These are phyloP conservation scores for Folsomia manolachei DNA, from an alignment of 2,888 invertebrate genomes.

Conservation along the genomic window DNA sequence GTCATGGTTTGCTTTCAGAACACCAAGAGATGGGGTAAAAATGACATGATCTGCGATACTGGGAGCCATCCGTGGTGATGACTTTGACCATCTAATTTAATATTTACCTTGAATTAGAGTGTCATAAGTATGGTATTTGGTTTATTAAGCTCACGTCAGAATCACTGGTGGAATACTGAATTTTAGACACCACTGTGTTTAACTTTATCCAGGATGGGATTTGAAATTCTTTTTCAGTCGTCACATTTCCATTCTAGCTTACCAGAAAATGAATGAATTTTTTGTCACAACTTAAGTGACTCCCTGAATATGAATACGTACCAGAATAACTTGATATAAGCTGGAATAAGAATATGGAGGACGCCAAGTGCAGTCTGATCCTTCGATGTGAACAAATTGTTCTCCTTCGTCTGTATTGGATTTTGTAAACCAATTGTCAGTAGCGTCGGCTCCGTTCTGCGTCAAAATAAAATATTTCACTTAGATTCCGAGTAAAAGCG, in stretches of 20 bases:
- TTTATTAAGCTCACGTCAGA: not conserved
- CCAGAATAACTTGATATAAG: not conserved
- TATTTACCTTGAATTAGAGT: too few species aligned
- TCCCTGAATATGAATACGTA: too few species aligned
- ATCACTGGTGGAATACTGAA: not conserved
- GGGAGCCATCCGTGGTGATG: not conserved
- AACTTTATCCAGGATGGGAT: not conserved
- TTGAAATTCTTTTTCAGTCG: not conserved
- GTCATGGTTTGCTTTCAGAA: not conserved
- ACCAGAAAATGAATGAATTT: not conserved
- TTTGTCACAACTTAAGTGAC: not conserved
- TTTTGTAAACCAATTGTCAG: too few species aligned
- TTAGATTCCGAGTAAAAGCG: too few species aligned
- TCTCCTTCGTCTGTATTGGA: not conserved
- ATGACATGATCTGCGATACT: not conserved
- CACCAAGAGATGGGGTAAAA: constrained; percentile 4
- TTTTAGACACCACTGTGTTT: not conserved
- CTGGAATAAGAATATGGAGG: not conserved
- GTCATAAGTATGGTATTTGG: not conserved
- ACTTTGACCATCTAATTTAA: not conserved
- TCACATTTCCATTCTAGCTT: not conserved
- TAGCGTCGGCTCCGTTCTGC: too few species aligned
- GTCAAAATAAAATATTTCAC: too few species aligned
- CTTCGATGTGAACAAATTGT: not conserved
- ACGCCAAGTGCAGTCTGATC: not conserved